Base-by-base conservation (phyloP, 1,140 invertebrate genomes). In the Drosophila sulfurigaster region DNA sequence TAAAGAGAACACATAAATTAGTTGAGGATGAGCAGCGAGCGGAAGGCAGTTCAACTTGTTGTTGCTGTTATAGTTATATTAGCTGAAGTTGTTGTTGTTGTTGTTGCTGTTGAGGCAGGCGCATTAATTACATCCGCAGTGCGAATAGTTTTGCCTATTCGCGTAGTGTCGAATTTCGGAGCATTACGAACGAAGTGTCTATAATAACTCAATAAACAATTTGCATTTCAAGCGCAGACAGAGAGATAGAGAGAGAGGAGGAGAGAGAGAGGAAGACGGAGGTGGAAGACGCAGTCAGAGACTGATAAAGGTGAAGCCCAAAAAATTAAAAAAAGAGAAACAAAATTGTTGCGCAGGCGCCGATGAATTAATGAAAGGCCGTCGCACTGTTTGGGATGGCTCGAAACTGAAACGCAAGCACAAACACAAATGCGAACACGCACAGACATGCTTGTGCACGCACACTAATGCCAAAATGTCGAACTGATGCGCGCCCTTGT, bases 161-260 rank as follows among this genome's bases (percentile, higher is more conserved):
- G 59, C 20, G 20, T 35, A 59, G 73, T 71, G 73, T 75, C 56
- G 68, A 66, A 54, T 65, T 72, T 66, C 51, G 58, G 57, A 56
- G 59, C 60, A 72, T 76, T 72, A 46, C 52, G 56, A 66, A 28
- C 51, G 48, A 65, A 62, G 63, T 69, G 45, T 75, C 43, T 72
- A 49, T 77, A 74, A 79, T 77, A 73, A 73, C 64, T 77, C 64
- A 79, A 77, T 79, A 65, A 69, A 68, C 64, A 79, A 79, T 79
- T 65, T 79, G 78, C 74, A 79, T 79, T 65, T 65, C 13, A 65
- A 68, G 68, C 57, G 57, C 63, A 16, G 49, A 41, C 5, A 30
- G 35, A 46, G 35, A 32, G 15, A 49, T 38, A 35, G 28, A 20
- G 35, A 41, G 35, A 8, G 13, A 25, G 46, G 3, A 1, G 28